Conservation (phyloP, 2,797 vertebrate genomes). For the Chaetophractus vellerosus region DNA sequence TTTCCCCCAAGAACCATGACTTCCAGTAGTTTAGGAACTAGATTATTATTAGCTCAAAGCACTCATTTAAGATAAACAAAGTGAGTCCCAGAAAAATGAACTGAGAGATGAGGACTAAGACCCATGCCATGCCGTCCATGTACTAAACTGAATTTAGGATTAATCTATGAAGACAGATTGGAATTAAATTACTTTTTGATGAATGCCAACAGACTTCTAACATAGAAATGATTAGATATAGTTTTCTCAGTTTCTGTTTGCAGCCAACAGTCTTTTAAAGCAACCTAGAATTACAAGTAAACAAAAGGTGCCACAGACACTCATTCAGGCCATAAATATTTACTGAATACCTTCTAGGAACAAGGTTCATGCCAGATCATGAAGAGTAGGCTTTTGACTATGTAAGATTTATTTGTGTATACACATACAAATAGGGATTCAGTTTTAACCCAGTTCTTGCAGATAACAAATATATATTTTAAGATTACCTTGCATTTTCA, state of each 20-base stretch:
- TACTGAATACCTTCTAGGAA: conserved; percentile 59
- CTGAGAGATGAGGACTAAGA: neutral
- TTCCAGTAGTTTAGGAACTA: conserved; percentile 39
- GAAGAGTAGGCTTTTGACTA: neutral
- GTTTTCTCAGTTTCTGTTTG: conserved; percentile 27
- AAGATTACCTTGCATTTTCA: conserved; percentile 62
- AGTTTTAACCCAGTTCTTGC: conserved; percentile 7
- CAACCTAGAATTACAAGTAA: conserved; percentile 64
- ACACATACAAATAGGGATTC: neutral
- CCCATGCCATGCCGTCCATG: neutral
- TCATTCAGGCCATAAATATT: conserved; percentile 58
- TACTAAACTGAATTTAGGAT: conserved; percentile 31
- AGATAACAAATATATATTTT: neutral
- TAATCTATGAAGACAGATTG: conserved; percentile 27
- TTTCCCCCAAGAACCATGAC: conserved; percentile 24
- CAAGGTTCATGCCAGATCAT: neutral
- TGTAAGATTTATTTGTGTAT: neutral
- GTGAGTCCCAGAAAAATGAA: conserved; percentile 54
- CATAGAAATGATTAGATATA: neutral
- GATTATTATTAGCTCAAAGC: conserved; percentile 43
- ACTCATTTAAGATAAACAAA: conserved; percentile 47
- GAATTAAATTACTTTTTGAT: conserved; percentile 45
- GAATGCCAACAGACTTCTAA: conserved; percentile 25
- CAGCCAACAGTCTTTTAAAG: conserved; percentile 10
- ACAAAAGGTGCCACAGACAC: neutral